phyloP scores from a whole-genome alignment of 1,140 invertebrate species.

The Zeugodacus cucurbitae region DNA sequence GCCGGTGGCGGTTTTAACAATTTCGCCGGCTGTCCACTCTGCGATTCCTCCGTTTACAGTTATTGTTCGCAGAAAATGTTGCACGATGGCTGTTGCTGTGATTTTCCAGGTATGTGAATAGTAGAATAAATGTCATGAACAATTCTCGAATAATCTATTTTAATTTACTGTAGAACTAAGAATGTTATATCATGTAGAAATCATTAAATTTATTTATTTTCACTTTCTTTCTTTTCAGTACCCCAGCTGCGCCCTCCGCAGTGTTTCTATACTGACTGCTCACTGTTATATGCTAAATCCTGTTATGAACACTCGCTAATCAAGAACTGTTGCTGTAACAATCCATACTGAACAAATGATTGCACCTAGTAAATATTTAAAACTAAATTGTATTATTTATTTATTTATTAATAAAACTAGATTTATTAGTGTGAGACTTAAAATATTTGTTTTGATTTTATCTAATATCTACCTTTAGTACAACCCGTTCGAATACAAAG shows the following conservation, averaged over 20 bases:
- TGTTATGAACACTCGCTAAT: constrained; percentile 79
- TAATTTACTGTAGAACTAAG: too few relatives aligned
- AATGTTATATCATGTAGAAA: background rate
- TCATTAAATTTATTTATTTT: constrained; percentile 31
- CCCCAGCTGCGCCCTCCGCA: constrained; percentile 68
- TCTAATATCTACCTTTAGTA: too few relatives aligned
- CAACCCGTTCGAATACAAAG: too few relatives aligned
- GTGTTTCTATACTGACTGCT: constrained; percentile 76
- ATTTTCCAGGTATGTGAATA: constrained; percentile 70
- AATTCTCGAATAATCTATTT: background rate
- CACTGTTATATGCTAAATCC: constrained; percentile 78
- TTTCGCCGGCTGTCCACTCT: constrained; percentile 71
- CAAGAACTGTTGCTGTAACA: constrained; percentile 77
- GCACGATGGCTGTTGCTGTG: constrained; percentile 81
- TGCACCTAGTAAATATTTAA: too few relatives aligned
- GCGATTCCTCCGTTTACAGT: constrained; percentile 79
- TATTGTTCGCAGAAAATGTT: constrained; percentile 79
- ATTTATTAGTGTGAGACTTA: too few relatives aligned
- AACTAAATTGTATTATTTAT: background rate
- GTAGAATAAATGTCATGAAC: background rate
- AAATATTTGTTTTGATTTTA: too few relatives aligned
- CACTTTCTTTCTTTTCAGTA: constrained; percentile 45
- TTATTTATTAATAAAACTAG: background rate
- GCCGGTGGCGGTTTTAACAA: background rate
- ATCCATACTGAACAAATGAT: constrained; percentile 55